Percentiles rank a stretch among this genome's conserved stretches.
These are phyloP conservation scores for Taenaris catops DNA, from an alignment of 2,888 invertebrate genomes.

Conservation along the genomic window DNA sequence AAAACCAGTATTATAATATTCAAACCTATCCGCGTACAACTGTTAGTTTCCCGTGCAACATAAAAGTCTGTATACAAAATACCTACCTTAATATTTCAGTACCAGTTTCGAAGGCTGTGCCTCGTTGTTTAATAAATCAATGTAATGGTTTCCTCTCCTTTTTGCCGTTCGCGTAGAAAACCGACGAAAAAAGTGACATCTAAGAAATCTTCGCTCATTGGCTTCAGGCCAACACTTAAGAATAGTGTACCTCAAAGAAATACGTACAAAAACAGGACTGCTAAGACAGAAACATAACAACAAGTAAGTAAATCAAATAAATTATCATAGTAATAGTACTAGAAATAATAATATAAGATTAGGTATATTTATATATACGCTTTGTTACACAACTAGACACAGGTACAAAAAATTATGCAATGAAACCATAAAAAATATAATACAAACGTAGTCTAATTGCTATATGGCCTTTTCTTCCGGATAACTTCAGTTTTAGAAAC, in stretches of 20 bases:
- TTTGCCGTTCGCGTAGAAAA: conserved; percentile 42
- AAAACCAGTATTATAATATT: too few species aligned
- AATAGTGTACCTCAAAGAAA: conserved; percentile 2
- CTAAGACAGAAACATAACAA: too few species aligned
- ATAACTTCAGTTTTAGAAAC: too few species aligned
- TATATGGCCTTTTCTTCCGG: too few species aligned
- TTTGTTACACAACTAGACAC: too few species aligned
- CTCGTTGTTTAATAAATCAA: conserved; percentile 53
- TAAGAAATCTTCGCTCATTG: conserved; percentile 48
- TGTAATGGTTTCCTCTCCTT: conserved; percentile 67
- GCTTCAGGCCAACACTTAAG: conserved; percentile 44
- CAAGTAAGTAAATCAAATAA: too few species aligned
- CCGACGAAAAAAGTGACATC: conserved; percentile 42
- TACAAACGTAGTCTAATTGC: too few species aligned
- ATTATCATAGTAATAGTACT: too few species aligned
- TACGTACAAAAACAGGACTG: background rate
- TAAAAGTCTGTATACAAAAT: conserved; percentile 4
- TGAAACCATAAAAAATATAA: too few species aligned
- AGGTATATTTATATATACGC: too few species aligned
- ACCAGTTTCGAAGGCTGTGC: conserved; percentile 21
- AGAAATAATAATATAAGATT: too few species aligned
- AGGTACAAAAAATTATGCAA: too few species aligned
- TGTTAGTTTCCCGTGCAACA: background rate
- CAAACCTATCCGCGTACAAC: background rate
- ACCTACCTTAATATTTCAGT: conserved; percentile 20